phyloP scores from a whole-genome alignment of 30 jellyfish, hydroid and myxozoan species.

The Aurelia sp. region DNA sequence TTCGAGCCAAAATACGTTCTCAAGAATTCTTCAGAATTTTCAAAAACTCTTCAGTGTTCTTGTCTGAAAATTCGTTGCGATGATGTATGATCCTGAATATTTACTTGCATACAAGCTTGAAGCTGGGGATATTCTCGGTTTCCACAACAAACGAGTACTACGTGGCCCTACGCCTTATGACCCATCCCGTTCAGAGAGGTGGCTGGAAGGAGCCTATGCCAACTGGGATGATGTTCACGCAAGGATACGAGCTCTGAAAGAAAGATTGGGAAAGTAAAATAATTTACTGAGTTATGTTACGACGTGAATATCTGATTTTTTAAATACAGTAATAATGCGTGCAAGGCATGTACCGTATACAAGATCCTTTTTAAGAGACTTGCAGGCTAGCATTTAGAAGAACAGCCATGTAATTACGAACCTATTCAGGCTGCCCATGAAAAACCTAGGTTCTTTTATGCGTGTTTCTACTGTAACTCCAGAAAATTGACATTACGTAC shows the following conservation, averaged over 20 bases:
- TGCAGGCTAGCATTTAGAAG: too few species aligned
- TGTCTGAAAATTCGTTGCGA: not conserved
- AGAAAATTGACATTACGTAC: not conserved
- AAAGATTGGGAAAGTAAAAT: not conserved
- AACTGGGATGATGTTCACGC: constrained; percentile 75
- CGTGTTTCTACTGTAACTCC: too few species aligned
- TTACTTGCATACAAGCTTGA: constrained; percentile 53
- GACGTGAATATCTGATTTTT: too few species aligned
- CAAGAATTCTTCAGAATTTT: too few species aligned
- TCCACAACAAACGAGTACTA: constrained; percentile 65
- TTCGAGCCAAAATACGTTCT: too few species aligned
- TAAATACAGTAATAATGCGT: too few species aligned
- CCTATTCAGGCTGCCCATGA: too few species aligned
- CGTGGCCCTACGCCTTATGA: constrained; percentile 83
- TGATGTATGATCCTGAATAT: constrained; percentile 36
- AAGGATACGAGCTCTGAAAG: constrained; percentile 29
- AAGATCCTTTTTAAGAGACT: too few species aligned
- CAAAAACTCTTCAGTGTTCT: too few species aligned
- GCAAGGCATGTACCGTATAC: too few species aligned
- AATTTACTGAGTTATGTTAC: not conserved
- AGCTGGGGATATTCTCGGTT: constrained; percentile 72
- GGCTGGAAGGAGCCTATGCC: constrained; percentile 78
- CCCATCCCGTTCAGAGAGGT: constrained; percentile 45
- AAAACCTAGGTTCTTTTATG: too few species aligned
- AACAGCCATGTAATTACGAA: too few species aligned